Evolutionary conservation across 2,113 vertebrate species (phyloP).

Genomic region (Ahaetulla prasina): DNA sequence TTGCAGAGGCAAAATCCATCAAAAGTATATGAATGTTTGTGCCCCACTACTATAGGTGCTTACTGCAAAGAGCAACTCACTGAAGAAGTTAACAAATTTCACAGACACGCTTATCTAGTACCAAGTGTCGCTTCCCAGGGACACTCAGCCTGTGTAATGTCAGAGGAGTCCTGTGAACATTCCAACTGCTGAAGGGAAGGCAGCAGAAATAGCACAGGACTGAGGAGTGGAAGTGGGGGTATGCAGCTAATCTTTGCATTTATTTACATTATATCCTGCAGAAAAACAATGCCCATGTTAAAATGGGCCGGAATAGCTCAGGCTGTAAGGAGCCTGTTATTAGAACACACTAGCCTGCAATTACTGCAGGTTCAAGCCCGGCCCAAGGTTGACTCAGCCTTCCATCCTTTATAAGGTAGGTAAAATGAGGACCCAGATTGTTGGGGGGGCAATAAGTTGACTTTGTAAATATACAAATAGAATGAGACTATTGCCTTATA

Average conservation of each 20-base stretch:
- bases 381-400: too few relatives aligned
- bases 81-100: background rate
- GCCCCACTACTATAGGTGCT: background rate
- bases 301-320: too few relatives aligned
- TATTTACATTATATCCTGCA: background rate
- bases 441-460: too few relatives aligned
- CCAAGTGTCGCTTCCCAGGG: background rate
- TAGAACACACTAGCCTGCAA: too few relatives aligned
- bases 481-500: too few relatives aligned
- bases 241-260: background rate
- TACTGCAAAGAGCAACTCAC: background rate
- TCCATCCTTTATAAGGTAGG: too few relatives aligned
- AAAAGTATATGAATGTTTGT: background rate
- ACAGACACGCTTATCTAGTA: background rate
- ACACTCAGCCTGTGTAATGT: background rate
- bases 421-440: too few relatives aligned
- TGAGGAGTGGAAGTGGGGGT: background rate
- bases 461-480: too few relatives aligned
- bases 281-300: background rate
- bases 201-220: background rate
- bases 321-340: too few relatives aligned
- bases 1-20: too few relatives aligned
- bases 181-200: background rate
- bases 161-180: constrained; percentile 36
- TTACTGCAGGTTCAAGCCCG: too few relatives aligned